phyloP scores from a whole-genome alignment of 2,797 vertebrate species.

The Mastacembelus armatus region DNA sequence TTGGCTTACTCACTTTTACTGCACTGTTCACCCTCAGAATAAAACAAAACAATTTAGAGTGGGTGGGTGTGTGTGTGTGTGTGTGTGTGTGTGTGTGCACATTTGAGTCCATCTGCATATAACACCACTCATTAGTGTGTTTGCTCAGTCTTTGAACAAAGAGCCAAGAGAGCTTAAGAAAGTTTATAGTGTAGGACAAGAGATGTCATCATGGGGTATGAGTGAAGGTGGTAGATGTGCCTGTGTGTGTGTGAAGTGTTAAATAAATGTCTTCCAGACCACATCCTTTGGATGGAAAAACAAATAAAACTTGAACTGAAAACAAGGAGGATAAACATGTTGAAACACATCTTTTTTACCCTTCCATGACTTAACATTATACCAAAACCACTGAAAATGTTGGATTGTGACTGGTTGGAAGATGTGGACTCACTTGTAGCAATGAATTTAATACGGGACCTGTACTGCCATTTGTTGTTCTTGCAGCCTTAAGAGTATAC shows the following conservation, averaged over 20 bases:
- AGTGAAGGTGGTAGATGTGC: slow-evolving; percentile 1
- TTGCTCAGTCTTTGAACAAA: slow-evolving; percentile 11
- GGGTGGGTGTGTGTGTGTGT: not conserved
- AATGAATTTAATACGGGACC: not conserved
- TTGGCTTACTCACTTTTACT: slow-evolving; percentile 43
- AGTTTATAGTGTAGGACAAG: slow-evolving; percentile 1
- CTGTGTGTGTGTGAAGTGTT: not conserved
- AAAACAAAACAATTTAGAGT: not conserved
- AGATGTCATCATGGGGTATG: not conserved
- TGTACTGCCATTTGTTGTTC: too few species aligned
- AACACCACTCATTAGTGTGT: not conserved
- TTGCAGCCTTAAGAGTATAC: too few species aligned
- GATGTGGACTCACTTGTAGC: not conserved
- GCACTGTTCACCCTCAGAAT: slow-evolving; percentile 23
- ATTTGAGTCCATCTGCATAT: not conserved
- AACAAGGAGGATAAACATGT: not conserved
- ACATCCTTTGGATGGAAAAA: not conserved
- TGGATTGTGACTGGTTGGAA: not conserved
- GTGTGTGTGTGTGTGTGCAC: too few species aligned
- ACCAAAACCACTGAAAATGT: not conserved
- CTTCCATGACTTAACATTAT: not conserved
- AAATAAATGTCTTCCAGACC: slow-evolving; percentile 1
- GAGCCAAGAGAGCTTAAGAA: not conserved
- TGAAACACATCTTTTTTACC: not conserved
- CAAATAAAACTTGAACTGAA: not conserved